Percentiles rank a stretch among this genome's conserved stretches.
Evolutionary conservation across 2,888 invertebrate species (phyloP).

Genomic region (Hofmannophila pseudospretella): DNA sequence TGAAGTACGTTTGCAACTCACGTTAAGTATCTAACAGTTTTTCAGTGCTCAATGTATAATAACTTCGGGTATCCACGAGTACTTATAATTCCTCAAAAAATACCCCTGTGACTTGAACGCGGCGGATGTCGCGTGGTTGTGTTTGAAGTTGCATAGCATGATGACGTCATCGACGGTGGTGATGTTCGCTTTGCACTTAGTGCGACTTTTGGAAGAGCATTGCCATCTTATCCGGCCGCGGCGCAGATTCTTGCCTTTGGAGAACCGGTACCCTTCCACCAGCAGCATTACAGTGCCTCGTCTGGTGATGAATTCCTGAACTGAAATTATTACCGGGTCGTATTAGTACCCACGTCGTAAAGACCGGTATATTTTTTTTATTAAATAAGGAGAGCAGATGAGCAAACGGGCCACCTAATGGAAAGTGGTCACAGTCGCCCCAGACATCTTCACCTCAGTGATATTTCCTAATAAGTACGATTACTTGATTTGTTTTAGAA

Average conservation of each 20-base stretch:
- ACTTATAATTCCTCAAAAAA: not conserved
- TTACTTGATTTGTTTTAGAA: no score
- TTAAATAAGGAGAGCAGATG: no score
- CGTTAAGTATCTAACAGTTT: no score
- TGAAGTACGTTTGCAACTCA: no score
- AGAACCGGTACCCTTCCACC: constrained; percentile 25
- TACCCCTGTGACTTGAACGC: not conserved
- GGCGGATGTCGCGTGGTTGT: constrained; percentile 13
- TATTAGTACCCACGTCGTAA: no score
- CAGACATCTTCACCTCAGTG: no score
- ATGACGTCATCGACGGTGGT: constrained; percentile 21
- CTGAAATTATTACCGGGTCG: not conserved
- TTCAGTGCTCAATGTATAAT: not conserved
- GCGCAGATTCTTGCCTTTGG: constrained; percentile 3
- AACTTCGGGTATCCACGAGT: not conserved
- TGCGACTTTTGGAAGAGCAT: constrained; percentile 23
- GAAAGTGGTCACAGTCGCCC: no score
- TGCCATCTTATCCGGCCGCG: constrained; percentile 28
- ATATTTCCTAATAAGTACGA: no score
- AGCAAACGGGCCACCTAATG: no score
- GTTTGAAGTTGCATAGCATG: constrained; percentile 16
- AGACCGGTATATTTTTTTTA: no score
- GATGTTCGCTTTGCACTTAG: constrained; percentile 32
- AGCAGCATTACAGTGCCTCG: constrained; percentile 20
- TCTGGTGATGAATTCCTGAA: not conserved